phyloP scores from a whole-genome alignment of 2,113 vertebrate species.

The Pollimyrus isidori region DNA sequence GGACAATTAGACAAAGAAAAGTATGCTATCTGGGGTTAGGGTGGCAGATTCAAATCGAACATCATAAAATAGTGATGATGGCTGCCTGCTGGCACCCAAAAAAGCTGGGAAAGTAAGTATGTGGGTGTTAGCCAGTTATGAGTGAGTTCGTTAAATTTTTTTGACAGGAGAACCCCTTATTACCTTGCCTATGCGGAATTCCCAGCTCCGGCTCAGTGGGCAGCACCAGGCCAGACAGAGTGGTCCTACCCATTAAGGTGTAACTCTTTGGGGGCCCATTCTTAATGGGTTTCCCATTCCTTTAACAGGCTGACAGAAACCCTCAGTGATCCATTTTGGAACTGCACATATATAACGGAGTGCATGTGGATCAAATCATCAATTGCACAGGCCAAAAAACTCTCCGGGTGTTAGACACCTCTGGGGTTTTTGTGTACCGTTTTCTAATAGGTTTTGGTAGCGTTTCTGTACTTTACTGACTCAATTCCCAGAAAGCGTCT shows the following conservation, averaged over 20 bases:
- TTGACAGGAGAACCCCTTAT: neutral
- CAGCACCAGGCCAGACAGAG: neutral
- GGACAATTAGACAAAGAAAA: neutral
- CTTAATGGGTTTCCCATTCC: neutral
- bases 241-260: neutral
- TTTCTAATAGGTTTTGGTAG: neutral
- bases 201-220: neutral
- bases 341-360: neutral
- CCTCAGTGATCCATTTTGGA: neutral
- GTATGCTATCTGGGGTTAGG: neutral
- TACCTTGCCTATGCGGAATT: neutral
- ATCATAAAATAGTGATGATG: neutral
- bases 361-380: neutral
- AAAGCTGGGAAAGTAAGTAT: neutral
- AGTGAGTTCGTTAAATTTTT: neutral
- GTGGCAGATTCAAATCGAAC: neutral
- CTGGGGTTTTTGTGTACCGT: neutral
- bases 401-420: neutral
- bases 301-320: neutral
- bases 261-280: neutral
- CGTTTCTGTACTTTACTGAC: neutral
- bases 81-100: neutral
- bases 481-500: neutral
- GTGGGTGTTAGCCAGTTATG: neutral
- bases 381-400: neutral